Base-by-base conservation (phyloP, 2,797 vertebrate species). In the Kryptopterus vitreolus region DNA sequence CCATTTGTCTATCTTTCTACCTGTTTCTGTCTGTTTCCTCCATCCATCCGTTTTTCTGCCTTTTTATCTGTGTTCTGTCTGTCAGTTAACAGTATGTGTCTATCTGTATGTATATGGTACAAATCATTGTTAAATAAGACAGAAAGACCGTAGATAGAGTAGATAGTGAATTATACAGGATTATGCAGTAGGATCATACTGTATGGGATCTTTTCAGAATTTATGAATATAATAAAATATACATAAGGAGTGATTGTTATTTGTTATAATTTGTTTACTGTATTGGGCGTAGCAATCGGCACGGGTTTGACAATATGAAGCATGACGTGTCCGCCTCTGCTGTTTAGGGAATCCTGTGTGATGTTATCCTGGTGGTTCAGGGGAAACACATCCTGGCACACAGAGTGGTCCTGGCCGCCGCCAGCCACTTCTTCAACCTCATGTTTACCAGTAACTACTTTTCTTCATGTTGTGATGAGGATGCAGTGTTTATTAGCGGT, bases 341-440 rank as follows among this genome's bases (percentile, higher is more conserved):
- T 77, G 55, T 77, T 57, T 55, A 96, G 95, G 97, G 95, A 78
- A 98, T 96, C 3, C 89, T 99, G 0, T 99, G 98, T 92, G 98
- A 99, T 84, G 98, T 99, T 81, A 92, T 95, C 86, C 95, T 99
- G 81, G 95, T 96, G 92, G 97, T 99, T 82, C 95, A 98, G 88
- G 98, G 96, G 62, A 95, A 95, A 88, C 96, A 96, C 88, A 97
- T 98, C 29, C 93, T 94, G 46, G 97, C 96, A 72, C 98, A 99
- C 87, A 95, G 98, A 84, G 96, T 99, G 61, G 97, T 98, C n/a
- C 93, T 99, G 78, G 95, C 98, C 73, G 96, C 97, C 81, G 97
- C 97, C 61, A 99, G 98, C 89, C 97, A 97, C 86, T 98, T 98
- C 90, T 99, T 99, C 93, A 98, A 95, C 89, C 94, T 99, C 89